A percentile compares a stretch with the other conserved stretches of the same genome.
These are phyloP conservation scores for Patiria pectinifera DNA, from an alignment of 53 echinoderm and acorn worm species.

Conservation along the genomic window DNA sequence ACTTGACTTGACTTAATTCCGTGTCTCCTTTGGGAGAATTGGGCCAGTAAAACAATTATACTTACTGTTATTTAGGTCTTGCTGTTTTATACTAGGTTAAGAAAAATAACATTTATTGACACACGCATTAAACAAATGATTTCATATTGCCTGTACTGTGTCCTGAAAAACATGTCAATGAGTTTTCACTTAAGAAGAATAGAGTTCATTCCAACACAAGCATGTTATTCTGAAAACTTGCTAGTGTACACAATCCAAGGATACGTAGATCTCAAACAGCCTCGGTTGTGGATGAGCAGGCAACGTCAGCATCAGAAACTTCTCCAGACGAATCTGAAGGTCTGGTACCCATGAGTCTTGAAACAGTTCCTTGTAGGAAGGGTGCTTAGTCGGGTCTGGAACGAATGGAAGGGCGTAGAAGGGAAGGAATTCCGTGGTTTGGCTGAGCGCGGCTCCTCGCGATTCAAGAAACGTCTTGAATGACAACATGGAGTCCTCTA, in stretches of 20 bases:
- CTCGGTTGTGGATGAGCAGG: constrained; percentile 91
- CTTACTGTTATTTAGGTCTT: constrained; percentile 85
- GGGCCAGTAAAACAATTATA: neutral
- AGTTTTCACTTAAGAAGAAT: no score
- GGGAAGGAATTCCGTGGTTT: constrained; percentile 98
- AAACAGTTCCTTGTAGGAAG: constrained; percentile 97
- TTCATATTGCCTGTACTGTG: no score
- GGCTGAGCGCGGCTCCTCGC: constrained; percentile 89
- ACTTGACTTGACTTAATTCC: no score
- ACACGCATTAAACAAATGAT: no score
- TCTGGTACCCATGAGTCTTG: constrained; percentile 96
- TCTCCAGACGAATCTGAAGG: constrained; percentile 89
- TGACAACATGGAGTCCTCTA: constrained; percentile 90
- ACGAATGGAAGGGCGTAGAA: constrained; percentile 99
- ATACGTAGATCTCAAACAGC: constrained; percentile 93
- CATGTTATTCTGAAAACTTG: no score
- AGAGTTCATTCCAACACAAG: neutral
- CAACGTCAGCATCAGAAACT: constrained; percentile 88
- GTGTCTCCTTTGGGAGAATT: no score
- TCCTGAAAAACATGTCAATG: no score
- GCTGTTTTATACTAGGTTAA: constrained; percentile 71
- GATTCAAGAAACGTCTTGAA: constrained; percentile 93
- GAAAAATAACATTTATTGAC: neutral
- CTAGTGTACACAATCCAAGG: constrained; percentile 41
- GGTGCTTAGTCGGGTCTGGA: constrained; percentile 97